A percentile compares a stretch with the other conserved stretches of the same genome.
phyloP scores from a whole-genome alignment of 2,888 invertebrate species.

The Odiellus spinosus region DNA sequence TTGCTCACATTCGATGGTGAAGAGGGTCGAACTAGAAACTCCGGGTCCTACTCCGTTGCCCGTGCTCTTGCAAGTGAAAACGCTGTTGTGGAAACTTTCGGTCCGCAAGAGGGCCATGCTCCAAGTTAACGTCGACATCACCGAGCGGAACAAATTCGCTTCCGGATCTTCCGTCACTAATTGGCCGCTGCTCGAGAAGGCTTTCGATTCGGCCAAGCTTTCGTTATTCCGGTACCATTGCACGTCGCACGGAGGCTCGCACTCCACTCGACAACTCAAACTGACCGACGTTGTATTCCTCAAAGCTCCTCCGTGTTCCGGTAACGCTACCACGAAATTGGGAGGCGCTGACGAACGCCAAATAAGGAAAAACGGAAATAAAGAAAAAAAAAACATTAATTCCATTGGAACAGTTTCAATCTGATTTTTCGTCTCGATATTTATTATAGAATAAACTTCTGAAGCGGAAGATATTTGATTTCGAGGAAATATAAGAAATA shows the following conservation, averaged over 20 bases:
- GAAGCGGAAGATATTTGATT: too few species aligned
- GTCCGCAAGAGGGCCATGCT: constrained; percentile 11
- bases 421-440: too few species aligned
- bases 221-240: constrained; percentile 66
- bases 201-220: constrained; percentile 9
- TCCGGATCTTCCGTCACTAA: constrained; percentile 13
- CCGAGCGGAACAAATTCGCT: constrained; percentile 66
- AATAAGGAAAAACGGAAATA: too few species aligned
- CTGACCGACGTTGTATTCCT: constrained; percentile 44
- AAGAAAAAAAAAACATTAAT: too few species aligned
- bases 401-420: too few species aligned
- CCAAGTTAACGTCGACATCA: constrained; percentile 56
- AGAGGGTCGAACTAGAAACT: constrained; percentile 65
- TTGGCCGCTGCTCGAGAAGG: constrained; percentile 7
- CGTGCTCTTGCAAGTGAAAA: constrained; percentile 19
- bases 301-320: constrained; percentile 56
- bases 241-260: constrained; percentile 67
- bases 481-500: too few species aligned
- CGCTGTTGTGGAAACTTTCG: constrained; percentile 23
- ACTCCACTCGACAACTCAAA: constrained; percentile 73
- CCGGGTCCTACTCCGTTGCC: constrained; percentile 46
- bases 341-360: constrained; percentile 50
- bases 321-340: constrained; percentile 65
- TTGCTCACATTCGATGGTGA: constrained; percentile 67
- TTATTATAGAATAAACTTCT: too few species aligned